Evolutionary conservation across 2,113 vertebrate genomes (phyloP), one percentile per base, ranked within the genome.

Genomic region (Podiceps cristatus): DNA sequence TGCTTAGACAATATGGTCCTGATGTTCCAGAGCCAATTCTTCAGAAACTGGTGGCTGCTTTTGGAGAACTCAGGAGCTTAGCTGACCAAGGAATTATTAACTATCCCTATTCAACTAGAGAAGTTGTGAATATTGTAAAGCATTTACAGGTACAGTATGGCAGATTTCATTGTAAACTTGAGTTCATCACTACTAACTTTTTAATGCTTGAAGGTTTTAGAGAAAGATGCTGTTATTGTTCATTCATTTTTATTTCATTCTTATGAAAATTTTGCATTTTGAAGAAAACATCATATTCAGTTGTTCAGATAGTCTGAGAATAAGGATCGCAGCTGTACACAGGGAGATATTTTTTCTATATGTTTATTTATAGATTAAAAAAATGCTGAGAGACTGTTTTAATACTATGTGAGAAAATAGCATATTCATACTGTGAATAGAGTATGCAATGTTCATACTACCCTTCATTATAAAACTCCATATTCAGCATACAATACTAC

Each of bases 61-160:
- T 99, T 91, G 99, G 99, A 96, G 99, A 99, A 80, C 98, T 99
- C 64, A 98, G 99, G 86, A 98, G 95, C 59, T 99, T 99, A 98
- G 99, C 99, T 37, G 99, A 99, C 97, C 99, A 99, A 97, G 99
- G 99, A 71, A 98, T 99, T 92, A 99, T 99, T 96, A 99, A 98
- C n/a, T 99, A 99, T 92, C 99, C 99, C 13, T 99, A 99, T 92
- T 99, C 99, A 67, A 99, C 99, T 55, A 98, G 99, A 91, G 99
- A 99, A 98, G 99, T 99, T 92, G 99, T 99, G 96, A 99, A 99
- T 97, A 99, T 99, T 25, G 99, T 99, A 71, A 99, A 99, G 95
- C 99, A 99, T 94, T 98, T 99, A 55, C 99, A 99, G 99, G 99
- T 99, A 98, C 22, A 25, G 53, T 77, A 53, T 5, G 0, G 35